Evolutionary conservation across 2,797 vertebrate species (phyloP).

Genomic region (Eulemur coronatus): DNA sequence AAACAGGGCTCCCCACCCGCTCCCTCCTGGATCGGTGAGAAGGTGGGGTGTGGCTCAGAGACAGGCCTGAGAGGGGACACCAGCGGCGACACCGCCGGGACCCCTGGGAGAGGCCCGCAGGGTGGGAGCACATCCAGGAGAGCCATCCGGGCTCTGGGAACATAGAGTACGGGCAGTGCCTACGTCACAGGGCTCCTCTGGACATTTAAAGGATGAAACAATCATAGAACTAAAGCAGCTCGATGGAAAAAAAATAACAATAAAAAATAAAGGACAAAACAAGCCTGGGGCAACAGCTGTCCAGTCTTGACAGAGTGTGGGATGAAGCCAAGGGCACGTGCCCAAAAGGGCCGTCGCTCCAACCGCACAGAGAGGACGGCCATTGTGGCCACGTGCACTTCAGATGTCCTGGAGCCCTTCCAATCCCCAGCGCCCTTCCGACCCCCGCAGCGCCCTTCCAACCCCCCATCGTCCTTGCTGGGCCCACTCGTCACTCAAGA

Average conservation of each 20-base stretch:
- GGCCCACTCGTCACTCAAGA: not conserved
- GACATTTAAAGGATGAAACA: not conserved
- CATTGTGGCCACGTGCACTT: fast-evolving
- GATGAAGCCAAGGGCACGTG: not conserved
- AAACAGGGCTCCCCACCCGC: not conserved
- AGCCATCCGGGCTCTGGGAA: not conserved
- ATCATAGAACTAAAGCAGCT: not conserved
- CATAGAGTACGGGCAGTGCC: not conserved
- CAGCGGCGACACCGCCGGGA: not conserved
- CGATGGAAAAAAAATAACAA: not conserved
- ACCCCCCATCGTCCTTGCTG: no score
- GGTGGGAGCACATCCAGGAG: not conserved
- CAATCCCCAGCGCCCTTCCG: no score
- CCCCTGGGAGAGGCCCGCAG: not conserved
- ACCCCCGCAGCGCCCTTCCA: not conserved
- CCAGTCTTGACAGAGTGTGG: not conserved
- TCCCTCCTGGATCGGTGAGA: fast-evolving
- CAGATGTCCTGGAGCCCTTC: not conserved
- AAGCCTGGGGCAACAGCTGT: no score
- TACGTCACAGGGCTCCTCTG: not conserved
- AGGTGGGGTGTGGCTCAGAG: not conserved
- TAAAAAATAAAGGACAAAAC: not conserved
- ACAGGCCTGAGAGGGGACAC: not conserved
- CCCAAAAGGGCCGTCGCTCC: fast-evolving
- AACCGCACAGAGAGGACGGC: not conserved